Base-by-base conservation (phyloP, 2,888 invertebrate genomes). In the Imbricaverruca yamaguchii region DNA sequence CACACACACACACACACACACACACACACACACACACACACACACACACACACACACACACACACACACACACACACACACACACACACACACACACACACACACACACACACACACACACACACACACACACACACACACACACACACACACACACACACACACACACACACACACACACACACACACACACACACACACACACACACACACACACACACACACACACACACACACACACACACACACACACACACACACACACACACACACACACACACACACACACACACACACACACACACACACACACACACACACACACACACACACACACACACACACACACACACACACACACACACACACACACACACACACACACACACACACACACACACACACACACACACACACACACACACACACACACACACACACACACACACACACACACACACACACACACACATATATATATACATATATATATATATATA, bases 111-210 rank as follows among this genome's bases (percentile, higher is more conserved):
- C 61, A 12, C 61, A 63, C 61, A 12, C 18, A 63, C 61, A 12
- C 61, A 63, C 18, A 12, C 61, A 63, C 61, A 12, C 61, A 63
- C 61, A 12, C 61, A 63, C 61, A 12, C 61, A 63, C 61, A 12
- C 61, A 63, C 61, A 12, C 61, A 63, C 61, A 12, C 61, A 63
- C 61, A 12, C 61, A 63, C 61, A 12, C 61, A 63, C 61, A 12
- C 18, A 63, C 61, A 12, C 61, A 63, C 61, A 12, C 61, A 63
- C 61, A 63, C 61, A 63, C 15, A 63, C 61, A 12, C 61, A 63
- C 61, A 63, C 61, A 63, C 61, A 63, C 61, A 63, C 61, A 63
- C 18, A 63, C 61, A 63, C 61, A 63, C 61, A 63, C 61, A 63
- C 61, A 63, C 15, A 63, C 15, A 63, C 6, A 63, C 61, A 61